phyloP scores from a whole-genome alignment of 2,113 vertebrate species.

The Gallinago undulata region DNA sequence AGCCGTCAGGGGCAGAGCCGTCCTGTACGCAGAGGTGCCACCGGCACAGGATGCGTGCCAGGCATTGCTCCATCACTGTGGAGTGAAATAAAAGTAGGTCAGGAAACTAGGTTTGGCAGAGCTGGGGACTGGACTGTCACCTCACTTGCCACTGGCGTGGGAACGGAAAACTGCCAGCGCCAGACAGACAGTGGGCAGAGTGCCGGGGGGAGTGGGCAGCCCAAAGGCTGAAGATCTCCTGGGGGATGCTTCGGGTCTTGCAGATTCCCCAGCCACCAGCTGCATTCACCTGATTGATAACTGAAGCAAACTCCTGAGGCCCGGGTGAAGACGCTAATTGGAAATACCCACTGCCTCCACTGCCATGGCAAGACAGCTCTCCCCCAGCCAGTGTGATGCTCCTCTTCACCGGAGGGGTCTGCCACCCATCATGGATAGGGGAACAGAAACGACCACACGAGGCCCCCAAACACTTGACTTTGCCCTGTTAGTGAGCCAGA shows the following conservation, averaged over 20 bases:
- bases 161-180: slow-evolving; percentile 57
- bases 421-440: neutral
- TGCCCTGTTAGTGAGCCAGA: neutral
- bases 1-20: neutral
- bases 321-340: slow-evolving; percentile 1
- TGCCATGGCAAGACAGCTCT: neutral
- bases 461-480: neutral
- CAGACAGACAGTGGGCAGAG: neutral
- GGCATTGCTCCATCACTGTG: slow-evolving; percentile 63
- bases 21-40: neutral
- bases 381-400: neutral
- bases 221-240: slow-evolving; percentile 7
- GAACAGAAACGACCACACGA: neutral
- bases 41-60: slow-evolving; percentile 27
- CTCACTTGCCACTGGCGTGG: slow-evolving; percentile 76
- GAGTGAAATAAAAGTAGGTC: slow-evolving; percentile 83
- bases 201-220: neutral
- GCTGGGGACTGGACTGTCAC: slow-evolving; percentile 85
- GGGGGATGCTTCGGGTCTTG: neutral
- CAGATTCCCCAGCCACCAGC: slow-evolving; percentile 1
- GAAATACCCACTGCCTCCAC: neutral
- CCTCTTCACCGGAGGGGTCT: neutral
- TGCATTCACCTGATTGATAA: neutral
- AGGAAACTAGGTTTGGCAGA: slow-evolving; percentile 81
- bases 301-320: neutral